Evolutionary conservation across 2,113 vertebrate genomes (phyloP).

Genomic region (Zapornia atra): DNA sequence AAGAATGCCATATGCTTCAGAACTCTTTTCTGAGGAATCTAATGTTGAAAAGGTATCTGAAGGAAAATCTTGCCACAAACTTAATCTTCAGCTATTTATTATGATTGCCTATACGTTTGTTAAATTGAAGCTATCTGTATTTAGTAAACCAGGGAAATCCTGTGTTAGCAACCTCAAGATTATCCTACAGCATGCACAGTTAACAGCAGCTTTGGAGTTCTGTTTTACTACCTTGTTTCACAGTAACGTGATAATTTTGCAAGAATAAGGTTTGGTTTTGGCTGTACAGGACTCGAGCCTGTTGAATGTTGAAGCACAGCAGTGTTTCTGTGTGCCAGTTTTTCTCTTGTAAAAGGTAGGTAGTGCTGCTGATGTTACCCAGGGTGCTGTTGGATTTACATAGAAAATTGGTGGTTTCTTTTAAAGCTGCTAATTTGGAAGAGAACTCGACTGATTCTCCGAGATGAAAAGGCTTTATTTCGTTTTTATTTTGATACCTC

Average conservation of each 20-base stretch:
- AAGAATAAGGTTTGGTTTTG: fast-evolving
- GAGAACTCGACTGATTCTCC: not conserved
- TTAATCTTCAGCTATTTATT: not conserved
- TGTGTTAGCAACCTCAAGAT: not conserved
- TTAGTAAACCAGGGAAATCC: not conserved
- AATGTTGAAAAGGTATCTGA: not conserved
- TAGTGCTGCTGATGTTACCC: not conserved
- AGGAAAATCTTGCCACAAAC: not conserved
- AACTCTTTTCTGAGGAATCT: not conserved
- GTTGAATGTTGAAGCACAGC: not conserved
- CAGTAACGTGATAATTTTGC: not conserved
- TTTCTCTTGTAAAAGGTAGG: not conserved
- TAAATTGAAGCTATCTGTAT: not conserved
- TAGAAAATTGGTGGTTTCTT: not conserved
- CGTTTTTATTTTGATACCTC: not conserved
- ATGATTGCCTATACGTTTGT: not conserved
- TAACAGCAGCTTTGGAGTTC: not conserved
- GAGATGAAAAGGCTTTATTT: not conserved
- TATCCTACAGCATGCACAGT: not conserved
- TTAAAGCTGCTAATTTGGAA: not conserved
- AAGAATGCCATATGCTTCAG: not conserved
- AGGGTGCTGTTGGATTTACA: not conserved
- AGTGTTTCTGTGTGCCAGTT: not conserved
- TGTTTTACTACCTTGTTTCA: not conserved
- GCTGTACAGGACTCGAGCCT: not conserved